A percentile compares a stretch with the other conserved stretches of the same genome.
Evolutionary conservation across 2,113 vertebrate genomes (phyloP).

Genomic region (Glareola pratincola): DNA sequence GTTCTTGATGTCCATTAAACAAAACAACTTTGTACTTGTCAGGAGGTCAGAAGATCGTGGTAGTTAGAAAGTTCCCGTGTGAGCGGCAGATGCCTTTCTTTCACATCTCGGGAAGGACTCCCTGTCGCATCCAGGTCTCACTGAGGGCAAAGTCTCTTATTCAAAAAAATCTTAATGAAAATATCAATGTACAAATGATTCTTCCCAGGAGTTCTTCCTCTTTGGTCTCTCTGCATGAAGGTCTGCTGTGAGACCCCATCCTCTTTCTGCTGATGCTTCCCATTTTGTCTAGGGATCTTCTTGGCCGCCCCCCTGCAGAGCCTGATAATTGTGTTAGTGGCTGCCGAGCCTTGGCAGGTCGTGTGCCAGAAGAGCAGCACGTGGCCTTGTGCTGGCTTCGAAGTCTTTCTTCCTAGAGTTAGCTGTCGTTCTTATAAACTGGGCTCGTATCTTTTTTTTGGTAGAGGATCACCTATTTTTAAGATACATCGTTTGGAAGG

Average conservation of each 20-base stretch:
- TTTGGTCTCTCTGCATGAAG: background rate
- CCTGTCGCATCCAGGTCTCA: background rate
- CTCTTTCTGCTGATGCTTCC: background rate
- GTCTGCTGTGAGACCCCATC: background rate
- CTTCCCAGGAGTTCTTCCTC: background rate
- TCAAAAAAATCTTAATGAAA: background rate
- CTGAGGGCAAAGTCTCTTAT: background rate
- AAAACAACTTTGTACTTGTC: background rate
- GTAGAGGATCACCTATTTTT: background rate
- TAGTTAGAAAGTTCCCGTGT: background rate
- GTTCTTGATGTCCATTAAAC: background rate
- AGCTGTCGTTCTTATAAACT: background rate
- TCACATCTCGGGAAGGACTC: background rate
- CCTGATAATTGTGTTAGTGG: background rate
- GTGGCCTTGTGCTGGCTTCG: background rate
- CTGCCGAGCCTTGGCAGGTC: accelerated
- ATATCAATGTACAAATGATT: background rate
- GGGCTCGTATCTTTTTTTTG: background rate
- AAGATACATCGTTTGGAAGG: background rate
- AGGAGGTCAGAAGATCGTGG: background rate
- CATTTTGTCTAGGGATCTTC: background rate
- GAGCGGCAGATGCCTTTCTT: background rate
- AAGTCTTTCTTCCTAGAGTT: background rate
- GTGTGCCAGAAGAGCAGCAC: background rate
- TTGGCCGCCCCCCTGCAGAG: background rate